Percentiles rank a stretch among this genome's conserved stretches.
phyloP scores from a whole-genome alignment of 2,888 invertebrate species.

The Parnassius glacialis region DNA sequence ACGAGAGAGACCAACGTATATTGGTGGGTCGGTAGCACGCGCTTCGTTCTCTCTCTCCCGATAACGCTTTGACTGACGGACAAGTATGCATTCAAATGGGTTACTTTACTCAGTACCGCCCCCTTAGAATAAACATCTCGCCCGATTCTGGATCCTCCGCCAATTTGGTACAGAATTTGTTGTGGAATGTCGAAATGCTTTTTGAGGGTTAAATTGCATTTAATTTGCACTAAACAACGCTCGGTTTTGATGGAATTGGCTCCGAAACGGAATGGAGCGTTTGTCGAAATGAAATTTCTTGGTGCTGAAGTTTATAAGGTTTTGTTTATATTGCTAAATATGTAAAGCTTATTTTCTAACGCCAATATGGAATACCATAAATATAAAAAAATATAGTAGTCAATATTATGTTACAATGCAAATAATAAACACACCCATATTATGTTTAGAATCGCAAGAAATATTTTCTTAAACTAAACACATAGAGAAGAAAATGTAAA shows the following conservation, averaged over 20 bases:
- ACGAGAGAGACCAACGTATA: conserved; percentile 36
- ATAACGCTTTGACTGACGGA: conserved; percentile 86
- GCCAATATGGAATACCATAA: no score
- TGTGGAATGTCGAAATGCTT: conserved; percentile 75
- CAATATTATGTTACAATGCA: no score
- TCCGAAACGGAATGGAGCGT: conserved; percentile 33
- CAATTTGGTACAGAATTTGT: conserved; percentile 78
- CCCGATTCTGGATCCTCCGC: conserved; percentile 61
- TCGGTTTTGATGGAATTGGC: conserved; percentile 57
- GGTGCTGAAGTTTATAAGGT: conserved; percentile 27
- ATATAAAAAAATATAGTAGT: no score
- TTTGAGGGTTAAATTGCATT: conserved; percentile 77
- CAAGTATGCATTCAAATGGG: conserved; percentile 88
- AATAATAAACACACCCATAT: no score
- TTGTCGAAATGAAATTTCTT: conserved; percentile 34
- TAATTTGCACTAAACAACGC: conserved; percentile 77
- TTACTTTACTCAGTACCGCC: conserved; percentile 81
- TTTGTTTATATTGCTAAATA: conserved; percentile 10
- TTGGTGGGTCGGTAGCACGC: conserved; percentile 58
- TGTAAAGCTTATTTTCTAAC: conserved; percentile 15
- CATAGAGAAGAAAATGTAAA: no score
- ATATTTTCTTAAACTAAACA: no score
- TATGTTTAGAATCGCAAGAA: no score
- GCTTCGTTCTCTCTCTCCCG: conserved; percentile 63
- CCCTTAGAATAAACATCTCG: conserved; percentile 69